These are phyloP conservation scores for Clamator glandarius DNA, from an alignment of 2,797 vertebrate genomes.

Conservation along the genomic window DNA sequence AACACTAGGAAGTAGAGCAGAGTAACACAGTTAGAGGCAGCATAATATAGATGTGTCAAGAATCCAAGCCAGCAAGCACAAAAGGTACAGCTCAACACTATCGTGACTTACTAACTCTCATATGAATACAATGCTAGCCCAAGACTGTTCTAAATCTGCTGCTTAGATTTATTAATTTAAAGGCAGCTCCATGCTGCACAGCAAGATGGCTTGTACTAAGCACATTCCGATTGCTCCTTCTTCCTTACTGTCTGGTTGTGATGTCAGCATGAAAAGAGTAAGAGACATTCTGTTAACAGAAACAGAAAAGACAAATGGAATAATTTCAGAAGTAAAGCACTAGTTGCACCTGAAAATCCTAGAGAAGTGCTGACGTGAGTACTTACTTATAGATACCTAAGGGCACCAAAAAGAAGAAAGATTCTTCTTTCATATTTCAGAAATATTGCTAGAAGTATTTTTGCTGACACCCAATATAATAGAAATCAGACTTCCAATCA, in stretches of 20 bases:
- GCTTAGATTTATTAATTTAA: background rate
- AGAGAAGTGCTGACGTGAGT: background rate
- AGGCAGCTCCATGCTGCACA: background rate
- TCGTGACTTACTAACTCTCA: background rate
- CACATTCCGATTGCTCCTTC: background rate
- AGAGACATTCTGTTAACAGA: background rate
- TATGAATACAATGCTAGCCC: background rate
- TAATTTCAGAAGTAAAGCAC: background rate
- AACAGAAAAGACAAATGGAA: background rate
- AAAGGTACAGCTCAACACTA: background rate
- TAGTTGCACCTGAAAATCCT: background rate
- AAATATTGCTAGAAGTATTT: background rate
- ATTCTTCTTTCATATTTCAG: background rate
- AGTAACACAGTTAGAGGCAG: background rate
- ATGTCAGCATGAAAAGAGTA: background rate
- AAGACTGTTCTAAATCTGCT: background rate
- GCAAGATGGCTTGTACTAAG: background rate
- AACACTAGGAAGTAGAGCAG: background rate
- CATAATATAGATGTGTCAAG: background rate
- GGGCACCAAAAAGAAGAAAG: background rate
- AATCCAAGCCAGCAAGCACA: background rate
- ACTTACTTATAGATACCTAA: background rate
- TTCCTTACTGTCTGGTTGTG: no score
- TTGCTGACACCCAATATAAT: background rate
- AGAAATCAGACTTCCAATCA: background rate